These are phyloP conservation scores for Xyliphius kryptos DNA, from an alignment of 2,113 vertebrate genomes.

Conservation along the genomic window DNA sequence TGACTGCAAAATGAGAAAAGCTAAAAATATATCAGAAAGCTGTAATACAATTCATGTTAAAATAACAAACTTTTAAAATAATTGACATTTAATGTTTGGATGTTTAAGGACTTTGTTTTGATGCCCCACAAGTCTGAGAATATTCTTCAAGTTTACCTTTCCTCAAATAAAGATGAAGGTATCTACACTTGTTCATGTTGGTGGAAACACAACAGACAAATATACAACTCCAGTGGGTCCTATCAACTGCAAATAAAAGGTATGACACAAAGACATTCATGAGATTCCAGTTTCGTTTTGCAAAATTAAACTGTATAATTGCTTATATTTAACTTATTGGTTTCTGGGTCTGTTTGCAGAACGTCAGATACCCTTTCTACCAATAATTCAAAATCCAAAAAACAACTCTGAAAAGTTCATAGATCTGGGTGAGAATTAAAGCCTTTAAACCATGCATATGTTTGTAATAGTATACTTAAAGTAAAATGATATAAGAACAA, in stretches of 20 bases:
- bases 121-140: neutral
- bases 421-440: conserved; percentile 19
- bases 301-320: neutral
- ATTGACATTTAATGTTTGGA: neutral
- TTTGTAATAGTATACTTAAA: neutral
- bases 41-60: no score
- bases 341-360: neutral
- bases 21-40: no score
- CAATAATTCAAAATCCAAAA: neutral
- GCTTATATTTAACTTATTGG: neutral
- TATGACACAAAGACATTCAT: neutral
- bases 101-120: conserved; percentile 22
- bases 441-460: neutral
- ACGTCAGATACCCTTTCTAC: neutral
- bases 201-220: conserved; percentile 28
- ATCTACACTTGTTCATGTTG: conserved; percentile 41
- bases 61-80: neutral
- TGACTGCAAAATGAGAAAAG: no score
- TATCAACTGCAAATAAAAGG: neutral
- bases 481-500: neutral
- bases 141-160: neutral
- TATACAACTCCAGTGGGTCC: conserved; percentile 8
- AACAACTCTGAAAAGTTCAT: conserved; percentile 12
- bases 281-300: neutral
- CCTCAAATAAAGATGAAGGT: conserved; percentile 26